Base-by-base conservation (phyloP, 2,113 vertebrate species). In the Asarcornis scutulata region DNA sequence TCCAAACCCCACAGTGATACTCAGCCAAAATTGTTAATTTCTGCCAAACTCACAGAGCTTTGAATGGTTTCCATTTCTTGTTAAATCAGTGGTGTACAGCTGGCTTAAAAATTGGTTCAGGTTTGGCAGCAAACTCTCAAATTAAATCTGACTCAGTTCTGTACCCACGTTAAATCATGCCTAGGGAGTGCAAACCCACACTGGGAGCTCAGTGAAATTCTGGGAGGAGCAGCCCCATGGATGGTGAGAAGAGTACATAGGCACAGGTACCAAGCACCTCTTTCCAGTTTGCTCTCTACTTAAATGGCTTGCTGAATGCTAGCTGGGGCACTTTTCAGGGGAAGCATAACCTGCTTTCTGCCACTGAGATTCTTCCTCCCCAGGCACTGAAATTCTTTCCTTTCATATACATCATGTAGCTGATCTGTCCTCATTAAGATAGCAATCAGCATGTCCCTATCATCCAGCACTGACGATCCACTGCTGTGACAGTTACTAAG, bases 31-130 rank as follows among this genome's bases (percentile, higher is more conserved):
- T 42, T 78, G 67, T 64, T 94, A 81, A 96, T 88, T 96, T 96
- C 88, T 94, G 92, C 92, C 96, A 96, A 94, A 94, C 72, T 94
- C 93, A 84, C 42, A 90, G 85, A 68, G 86, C 56, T 63, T 90
- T 96, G 92, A 96, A 96, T 68, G 27, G 90, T 92, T 96, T 97
- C 96, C 95, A 96, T 91, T 94, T 88, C 93, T 93, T 82, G 52
- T 86, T 93, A 96, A 92, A 96, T 93, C 88, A 86, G 21, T 59
- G 85, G 72, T 83, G 60, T 95, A 91, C 75, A 93, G 91, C 87
- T 95, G 94, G 89, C 91, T 93, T 93, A 72, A 77, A 95, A 96
- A 89, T 78, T 83, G 56, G 89, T 59, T 93, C 76, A 56, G 73
- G 63, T 93, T 96, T 93, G 94, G 93, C 91, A 96, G 72, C 32